Conservation (phyloP, 2,797 vertebrate species). For the Microchirus variegatus region DNA sequence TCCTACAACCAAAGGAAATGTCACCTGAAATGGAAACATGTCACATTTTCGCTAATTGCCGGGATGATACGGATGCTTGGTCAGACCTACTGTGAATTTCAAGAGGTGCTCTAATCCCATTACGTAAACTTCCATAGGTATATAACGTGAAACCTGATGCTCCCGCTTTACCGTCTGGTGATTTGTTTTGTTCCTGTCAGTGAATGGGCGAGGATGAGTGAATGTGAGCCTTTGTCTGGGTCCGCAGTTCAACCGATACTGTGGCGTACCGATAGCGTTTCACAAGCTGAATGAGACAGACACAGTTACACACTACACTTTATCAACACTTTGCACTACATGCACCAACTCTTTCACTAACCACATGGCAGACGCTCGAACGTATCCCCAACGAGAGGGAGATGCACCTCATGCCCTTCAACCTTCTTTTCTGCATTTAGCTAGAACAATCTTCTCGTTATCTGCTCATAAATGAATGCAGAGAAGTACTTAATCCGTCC, state of each 20-base stretch:
- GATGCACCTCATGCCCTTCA: slow-evolving; percentile 25
- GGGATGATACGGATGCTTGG: background rate
- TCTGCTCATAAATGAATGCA: slow-evolving; percentile 16
- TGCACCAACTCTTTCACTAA: slow-evolving; percentile 9
- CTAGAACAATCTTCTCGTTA: slow-evolving; percentile 19
- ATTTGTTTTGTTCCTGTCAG: slow-evolving; percentile 17
- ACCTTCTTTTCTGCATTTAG: slow-evolving; percentile 24
- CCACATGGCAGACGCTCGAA: slow-evolving; percentile 23
- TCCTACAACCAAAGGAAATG: background rate
- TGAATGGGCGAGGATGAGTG: background rate
- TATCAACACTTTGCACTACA: slow-evolving; percentile 25
- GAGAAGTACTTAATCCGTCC: slow-evolving; percentile 5
- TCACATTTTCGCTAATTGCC: background rate
- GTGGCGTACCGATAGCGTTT: slow-evolving; percentile 30
- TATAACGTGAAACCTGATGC: slow-evolving; percentile 15
- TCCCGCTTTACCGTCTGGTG: slow-evolving; percentile 5
- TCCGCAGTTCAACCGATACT: slow-evolving; percentile 18
- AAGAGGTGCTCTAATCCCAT: slow-evolving; percentile 3
- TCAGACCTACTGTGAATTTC: background rate
- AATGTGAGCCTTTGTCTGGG: slow-evolving; percentile 25
- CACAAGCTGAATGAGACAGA: slow-evolving; percentile 50
- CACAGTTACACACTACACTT: slow-evolving; percentile 37
- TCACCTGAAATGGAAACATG: background rate
- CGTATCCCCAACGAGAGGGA: slow-evolving; percentile 15
- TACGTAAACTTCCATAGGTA: slow-evolving; percentile 6